Percentiles rank a stretch among this genome's conserved stretches.
phyloP scores from a whole-genome alignment of 2,888 invertebrate genomes.

The Tetragonula carbonaria region DNA sequence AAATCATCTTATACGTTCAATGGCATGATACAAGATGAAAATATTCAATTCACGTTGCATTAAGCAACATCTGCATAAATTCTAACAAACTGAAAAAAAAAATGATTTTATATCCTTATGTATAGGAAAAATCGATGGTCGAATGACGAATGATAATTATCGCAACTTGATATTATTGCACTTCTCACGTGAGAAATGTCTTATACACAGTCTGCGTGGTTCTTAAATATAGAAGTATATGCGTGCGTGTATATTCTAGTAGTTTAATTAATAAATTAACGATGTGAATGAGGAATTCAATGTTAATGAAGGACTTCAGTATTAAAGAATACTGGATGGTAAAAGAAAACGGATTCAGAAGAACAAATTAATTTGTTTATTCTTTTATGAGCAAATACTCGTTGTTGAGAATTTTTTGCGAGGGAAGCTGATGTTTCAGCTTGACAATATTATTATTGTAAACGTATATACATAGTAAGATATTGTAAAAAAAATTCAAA shows the following conservation, averaged over 20 bases:
- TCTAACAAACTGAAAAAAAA: neutral
- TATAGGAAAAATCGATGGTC: conserved; percentile 1
- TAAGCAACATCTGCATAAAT: neutral
- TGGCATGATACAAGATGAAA: neutral
- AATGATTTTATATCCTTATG: neutral
- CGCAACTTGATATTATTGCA: neutral
- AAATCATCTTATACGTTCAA: neutral
- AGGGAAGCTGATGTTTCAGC: neutral
- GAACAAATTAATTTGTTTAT: neutral
- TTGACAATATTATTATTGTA: neutral
- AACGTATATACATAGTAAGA: neutral
- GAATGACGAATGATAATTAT: neutral
- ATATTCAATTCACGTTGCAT: neutral
- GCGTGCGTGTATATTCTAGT: neutral
- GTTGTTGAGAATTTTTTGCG: neutral
- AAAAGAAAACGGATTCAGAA: neutral
- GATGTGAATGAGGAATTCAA: neutral
- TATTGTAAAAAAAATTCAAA: neutral
- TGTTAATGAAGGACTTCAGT: neutral
- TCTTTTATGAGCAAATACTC: neutral
- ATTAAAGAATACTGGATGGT: neutral
- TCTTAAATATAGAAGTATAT: neutral
- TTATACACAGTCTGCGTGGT: neutral
- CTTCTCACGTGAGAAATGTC: neutral
- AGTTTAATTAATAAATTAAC: neutral